Percentiles rank a stretch among this genome's conserved stretches.
phyloP scores from a whole-genome alignment of 2,797 vertebrate species.

The Urosaurus nigricauda region DNA sequence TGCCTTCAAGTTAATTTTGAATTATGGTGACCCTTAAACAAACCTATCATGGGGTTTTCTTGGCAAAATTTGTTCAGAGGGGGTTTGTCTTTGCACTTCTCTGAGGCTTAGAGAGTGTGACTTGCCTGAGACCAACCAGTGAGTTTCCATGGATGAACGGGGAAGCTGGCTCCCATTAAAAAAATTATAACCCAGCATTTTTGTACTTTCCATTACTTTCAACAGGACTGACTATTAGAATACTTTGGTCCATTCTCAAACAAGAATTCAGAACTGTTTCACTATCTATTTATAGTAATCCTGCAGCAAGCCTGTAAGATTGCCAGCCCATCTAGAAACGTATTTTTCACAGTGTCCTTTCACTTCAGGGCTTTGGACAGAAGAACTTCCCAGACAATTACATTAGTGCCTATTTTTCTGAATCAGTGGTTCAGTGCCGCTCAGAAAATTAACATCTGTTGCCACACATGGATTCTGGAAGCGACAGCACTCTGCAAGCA shows the following conservation, averaged over 20 bases:
- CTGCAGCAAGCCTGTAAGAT: not conserved
- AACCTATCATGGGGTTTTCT: too few species aligned
- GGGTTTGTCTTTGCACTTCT: too few species aligned
- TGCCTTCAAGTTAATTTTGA: too few species aligned
- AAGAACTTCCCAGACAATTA: not conserved
- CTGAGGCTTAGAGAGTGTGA: too few species aligned
- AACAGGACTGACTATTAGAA: too few species aligned
- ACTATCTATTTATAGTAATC: not conserved
- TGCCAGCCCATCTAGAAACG: not conserved
- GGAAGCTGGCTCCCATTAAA: not conserved
- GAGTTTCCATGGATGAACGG: too few species aligned
- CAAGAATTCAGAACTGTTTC: not conserved
- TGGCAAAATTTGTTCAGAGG: too few species aligned
- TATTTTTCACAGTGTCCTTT: not conserved
- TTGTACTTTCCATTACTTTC: not conserved
- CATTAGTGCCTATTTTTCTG: not conserved
- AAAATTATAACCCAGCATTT: not conserved
- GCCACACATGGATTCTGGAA: conserved; percentile 55
- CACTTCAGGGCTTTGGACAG: not conserved
- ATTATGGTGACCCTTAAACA: too few species aligned
- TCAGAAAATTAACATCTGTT: conserved; percentile 56
- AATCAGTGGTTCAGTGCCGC: conserved; percentile 27
- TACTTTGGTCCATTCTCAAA: not conserved
- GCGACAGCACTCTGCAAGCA: conserved; percentile 50
- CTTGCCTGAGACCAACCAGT: too few species aligned